Conservation (phyloP, 2,797 vertebrate genomes). For the Lutjanus campechanus region DNA sequence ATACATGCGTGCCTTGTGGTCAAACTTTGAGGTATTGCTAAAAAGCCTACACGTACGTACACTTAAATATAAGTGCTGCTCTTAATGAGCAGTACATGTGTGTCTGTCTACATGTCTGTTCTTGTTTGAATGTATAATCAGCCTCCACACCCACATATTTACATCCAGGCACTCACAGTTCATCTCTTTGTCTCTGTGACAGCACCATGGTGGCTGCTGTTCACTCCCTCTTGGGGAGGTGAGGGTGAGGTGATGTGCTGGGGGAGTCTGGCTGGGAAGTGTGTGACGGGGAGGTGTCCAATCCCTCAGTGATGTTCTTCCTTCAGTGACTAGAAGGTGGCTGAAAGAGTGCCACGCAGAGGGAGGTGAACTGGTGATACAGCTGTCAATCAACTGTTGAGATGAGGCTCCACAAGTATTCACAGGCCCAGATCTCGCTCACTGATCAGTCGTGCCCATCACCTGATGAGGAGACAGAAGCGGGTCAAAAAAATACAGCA, state of each 20-base stretch:
- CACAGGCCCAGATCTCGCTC: slow-evolving; percentile 38
- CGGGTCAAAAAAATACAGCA: neutral
- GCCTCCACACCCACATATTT: slow-evolving; percentile 35
- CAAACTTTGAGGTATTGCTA: slow-evolving; percentile 6
- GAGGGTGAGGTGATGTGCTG: slow-evolving; percentile 70
- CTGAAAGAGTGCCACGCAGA: slow-evolving; percentile 77
- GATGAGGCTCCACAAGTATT: slow-evolving; percentile 52
- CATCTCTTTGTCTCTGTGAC: slow-evolving; percentile 99
- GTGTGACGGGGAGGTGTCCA: slow-evolving; percentile 40
- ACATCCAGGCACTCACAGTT: slow-evolving; percentile 91
- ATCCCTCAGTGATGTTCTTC: slow-evolving; percentile 66
- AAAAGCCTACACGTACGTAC: neutral
- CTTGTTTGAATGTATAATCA: slow-evolving; percentile 60
- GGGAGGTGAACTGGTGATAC: slow-evolving; percentile 49
- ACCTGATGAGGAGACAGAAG: slow-evolving; percentile 58
- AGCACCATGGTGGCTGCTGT: slow-evolving; percentile 95
- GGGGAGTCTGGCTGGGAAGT: slow-evolving; percentile 57
- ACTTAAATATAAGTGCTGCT: neutral
- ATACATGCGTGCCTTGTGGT: neutral
- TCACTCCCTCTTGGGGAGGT: slow-evolving; percentile 84
- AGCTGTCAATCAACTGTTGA: slow-evolving; percentile 42
- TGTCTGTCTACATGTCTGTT: slow-evolving; percentile 31
- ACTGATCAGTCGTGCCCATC: slow-evolving; percentile 59
- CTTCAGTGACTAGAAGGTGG: slow-evolving; percentile 68
- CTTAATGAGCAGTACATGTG: neutral